These are phyloP conservation scores for Coelinius sp. DNA, from an alignment of 2,888 invertebrate genomes.

Conservation along the genomic window DNA sequence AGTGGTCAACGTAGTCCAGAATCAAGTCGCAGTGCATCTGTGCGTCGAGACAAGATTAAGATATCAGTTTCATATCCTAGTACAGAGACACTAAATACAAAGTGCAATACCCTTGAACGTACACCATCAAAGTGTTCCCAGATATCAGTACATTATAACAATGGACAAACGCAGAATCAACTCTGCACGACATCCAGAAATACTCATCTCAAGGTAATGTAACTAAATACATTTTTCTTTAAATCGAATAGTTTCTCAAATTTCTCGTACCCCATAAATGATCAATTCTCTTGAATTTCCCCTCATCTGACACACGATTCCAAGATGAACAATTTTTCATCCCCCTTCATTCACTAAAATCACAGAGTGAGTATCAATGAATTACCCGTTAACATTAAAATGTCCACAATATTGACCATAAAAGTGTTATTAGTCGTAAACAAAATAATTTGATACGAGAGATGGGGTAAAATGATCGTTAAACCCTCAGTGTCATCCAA, in stretches of 20 bases:
- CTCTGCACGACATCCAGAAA: slow-evolving; percentile 61
- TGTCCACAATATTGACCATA: not conserved
- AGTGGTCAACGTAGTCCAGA: slow-evolving; percentile 61
- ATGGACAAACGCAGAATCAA: slow-evolving; percentile 67
- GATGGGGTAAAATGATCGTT: not conserved
- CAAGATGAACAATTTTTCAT: too few relatives aligned
- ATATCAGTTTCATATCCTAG: slow-evolving; percentile 90
- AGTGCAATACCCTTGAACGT: slow-evolving; percentile 66
- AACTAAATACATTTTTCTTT: not conserved
- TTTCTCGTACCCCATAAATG: too few relatives aligned
- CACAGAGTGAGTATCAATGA: too few relatives aligned
- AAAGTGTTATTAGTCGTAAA: not conserved
- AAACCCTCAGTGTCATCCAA: not conserved
- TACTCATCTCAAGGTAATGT: slow-evolving; percentile 64
- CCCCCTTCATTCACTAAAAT: too few relatives aligned
- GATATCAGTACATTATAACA: slow-evolving; percentile 65
- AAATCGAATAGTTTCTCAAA: too few relatives aligned
- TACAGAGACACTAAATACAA: slow-evolving; percentile 74
- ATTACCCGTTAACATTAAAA: not conserved
- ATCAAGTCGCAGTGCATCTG: slow-evolving; percentile 66
- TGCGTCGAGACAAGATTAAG: slow-evolving; percentile 83
- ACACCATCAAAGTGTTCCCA: slow-evolving; percentile 66
- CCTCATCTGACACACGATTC: too few relatives aligned
- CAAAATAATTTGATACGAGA: not conserved
- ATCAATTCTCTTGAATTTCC: not conserved